These are phyloP conservation scores for Pyrocephalus nanus DNA, from an alignment of 2,797 vertebrate species.

Conservation along the genomic window DNA sequence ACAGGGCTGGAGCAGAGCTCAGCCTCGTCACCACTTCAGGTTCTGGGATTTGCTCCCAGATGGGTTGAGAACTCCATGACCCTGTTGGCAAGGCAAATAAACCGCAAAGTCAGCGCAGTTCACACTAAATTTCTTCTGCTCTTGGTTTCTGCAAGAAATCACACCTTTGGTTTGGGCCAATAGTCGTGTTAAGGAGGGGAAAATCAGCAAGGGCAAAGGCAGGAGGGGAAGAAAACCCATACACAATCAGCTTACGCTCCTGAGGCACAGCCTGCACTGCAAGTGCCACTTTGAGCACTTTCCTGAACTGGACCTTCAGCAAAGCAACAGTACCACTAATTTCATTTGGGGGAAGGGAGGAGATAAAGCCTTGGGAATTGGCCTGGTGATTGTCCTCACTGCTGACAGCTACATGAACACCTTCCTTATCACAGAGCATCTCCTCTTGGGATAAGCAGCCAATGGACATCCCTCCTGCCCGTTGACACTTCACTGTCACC, in stretches of 20 bases:
- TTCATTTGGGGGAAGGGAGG: background rate
- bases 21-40: background rate
- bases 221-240: background rate
- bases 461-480: background rate
- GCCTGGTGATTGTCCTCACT: background rate
- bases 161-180: background rate
- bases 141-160: background rate
- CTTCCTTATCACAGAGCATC: background rate
- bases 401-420: background rate
- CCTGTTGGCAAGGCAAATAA: background rate
- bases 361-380: background rate
- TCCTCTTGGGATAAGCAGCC: background rate
- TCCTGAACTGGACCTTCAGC: background rate
- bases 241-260: rapidly evolving
- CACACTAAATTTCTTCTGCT: background rate
- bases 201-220: background rate
- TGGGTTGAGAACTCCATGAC: background rate
- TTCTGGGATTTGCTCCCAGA: background rate
- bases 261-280: background rate
- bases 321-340: background rate
- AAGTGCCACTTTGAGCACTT: background rate
- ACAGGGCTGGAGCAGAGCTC: background rate
- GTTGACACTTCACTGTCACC: background rate
- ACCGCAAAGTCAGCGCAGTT: background rate
- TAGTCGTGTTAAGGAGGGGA: background rate